These are phyloP conservation scores for Pantelozetes paolii DNA, from an alignment of 2,888 invertebrate species.

Conservation along the genomic window DNA sequence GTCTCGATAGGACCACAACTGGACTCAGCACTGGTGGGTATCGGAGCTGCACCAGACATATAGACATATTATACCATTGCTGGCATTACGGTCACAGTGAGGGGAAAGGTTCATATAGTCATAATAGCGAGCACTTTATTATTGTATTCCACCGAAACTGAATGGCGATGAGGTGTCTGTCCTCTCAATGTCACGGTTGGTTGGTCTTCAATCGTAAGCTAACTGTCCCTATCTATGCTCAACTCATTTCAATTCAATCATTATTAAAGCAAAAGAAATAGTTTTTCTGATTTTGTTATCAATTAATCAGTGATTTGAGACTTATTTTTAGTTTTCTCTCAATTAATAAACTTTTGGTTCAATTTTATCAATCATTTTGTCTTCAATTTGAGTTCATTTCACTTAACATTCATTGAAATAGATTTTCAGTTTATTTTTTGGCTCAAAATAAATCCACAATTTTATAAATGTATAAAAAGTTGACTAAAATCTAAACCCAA, in stretches of 20 bases:
- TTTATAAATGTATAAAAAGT: not conserved
- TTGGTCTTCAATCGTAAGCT: not conserved
- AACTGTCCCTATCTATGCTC: not conserved
- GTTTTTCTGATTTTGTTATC: not conserved
- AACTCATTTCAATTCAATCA: not conserved
- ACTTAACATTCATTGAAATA: no score
- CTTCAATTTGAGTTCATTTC: no score
- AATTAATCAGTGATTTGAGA: not conserved
- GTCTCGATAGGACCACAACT: not conserved
- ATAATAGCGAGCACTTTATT: not conserved
- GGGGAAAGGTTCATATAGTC: not conserved
- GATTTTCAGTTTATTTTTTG: no score
- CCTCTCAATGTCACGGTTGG: not conserved
- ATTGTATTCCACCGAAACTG: not conserved
- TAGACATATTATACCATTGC: not conserved
- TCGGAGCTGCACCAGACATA: not conserved
- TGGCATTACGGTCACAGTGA: not conserved
- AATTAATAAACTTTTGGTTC: not conserved
- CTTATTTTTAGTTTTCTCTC: not conserved
- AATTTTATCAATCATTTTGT: not conserved
- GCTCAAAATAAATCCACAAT: no score
- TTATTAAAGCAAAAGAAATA: not conserved
- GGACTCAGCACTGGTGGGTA: not conserved
- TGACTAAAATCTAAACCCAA: not conserved
- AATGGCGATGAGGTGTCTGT: not conserved